Evolutionary conservation across 2,113 vertebrate genomes (phyloP).

Genomic region (Protomyctophum bolini): DNA sequence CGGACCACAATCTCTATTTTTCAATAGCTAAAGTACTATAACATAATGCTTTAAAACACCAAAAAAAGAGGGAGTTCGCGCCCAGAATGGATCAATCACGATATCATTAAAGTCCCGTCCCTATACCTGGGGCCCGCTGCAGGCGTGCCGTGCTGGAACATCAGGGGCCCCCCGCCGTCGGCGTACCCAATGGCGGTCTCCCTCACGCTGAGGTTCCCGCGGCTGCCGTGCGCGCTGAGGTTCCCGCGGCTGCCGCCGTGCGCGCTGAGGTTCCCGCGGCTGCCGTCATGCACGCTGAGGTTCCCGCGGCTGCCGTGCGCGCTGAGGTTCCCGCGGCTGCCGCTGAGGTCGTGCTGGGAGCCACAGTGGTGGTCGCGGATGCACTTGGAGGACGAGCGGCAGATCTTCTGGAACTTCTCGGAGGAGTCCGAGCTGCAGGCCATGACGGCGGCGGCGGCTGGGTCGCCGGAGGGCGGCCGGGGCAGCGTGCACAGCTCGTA

Average conservation of each 20-base stretch:
- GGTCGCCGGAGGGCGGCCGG: constrained; percentile 83
- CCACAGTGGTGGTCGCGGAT: constrained; percentile 98
- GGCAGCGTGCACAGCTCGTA: constrained; percentile 95
- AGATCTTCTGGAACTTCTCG: constrained; percentile 90
- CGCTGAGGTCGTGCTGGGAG: constrained; percentile 86
- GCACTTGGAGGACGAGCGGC: constrained; percentile 93
- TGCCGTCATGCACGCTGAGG: constrained; percentile 86
- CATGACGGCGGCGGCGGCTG: constrained; percentile 83
- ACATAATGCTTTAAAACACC: too few species aligned
- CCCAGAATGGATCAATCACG: too few species aligned
- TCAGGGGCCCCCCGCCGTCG: constrained; percentile 78
- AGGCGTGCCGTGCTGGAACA: constrained; percentile 75
- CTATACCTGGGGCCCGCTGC: not conserved
- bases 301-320: constrained; percentile 87
- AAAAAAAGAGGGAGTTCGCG: too few species aligned
- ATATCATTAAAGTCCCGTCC: too few species aligned
- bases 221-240: constrained; percentile 84
- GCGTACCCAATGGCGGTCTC: constrained; percentile 85
- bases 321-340: constrained; percentile 86
- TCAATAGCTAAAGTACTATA: too few species aligned
- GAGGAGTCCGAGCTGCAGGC: constrained; percentile 93
- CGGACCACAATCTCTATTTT: constrained; percentile 32
- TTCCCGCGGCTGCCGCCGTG: too few species aligned
- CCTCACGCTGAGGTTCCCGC: constrained; percentile 92
- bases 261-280: too few species aligned